Evolutionary conservation across 2,113 vertebrate species (phyloP), one percentile per base, ranked within the genome.

Genomic region (Sebastes schlegelii): DNA sequence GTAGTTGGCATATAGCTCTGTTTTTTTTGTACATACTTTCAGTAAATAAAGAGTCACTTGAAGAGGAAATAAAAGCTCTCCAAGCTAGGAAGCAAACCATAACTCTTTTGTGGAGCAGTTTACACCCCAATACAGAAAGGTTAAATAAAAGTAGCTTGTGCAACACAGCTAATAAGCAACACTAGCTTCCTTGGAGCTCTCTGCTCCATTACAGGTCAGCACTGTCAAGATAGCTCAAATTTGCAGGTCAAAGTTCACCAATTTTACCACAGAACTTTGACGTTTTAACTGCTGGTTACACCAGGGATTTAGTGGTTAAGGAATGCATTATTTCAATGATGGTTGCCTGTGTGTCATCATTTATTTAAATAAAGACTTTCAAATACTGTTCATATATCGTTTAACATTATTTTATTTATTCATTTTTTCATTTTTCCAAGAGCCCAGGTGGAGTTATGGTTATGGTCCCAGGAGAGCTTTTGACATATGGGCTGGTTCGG

Each of bases 401-500:
- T 54, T 16, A 34, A 4, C 45, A 0, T 1, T 8, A 4, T 21
- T 17, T 21, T 65, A 14, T 0, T 4, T 12, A 60, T 26, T 57
- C 21, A 13, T n/a, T 54, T 12, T 26, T 55, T 3, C 2, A 7
- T 60, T 46, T 34, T 70, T 65, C n/a, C 6, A 4, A 46, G 13
- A 11, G 69, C 43, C 49, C 9, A 64, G 61, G 51, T 78, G 66
- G 43, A 63, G 19, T 17, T 43, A 10, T 1, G 1, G 34, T 42
- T 3, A 72, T 11, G 6, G 42, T 85, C 80, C 64, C 65, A 46
- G 74, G 70, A 71, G 77, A 82, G 60, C 51, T 55, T 62, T 42
- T 69, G 89, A 79, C 91, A 92, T 92, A 93, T 89, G 91, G 91
- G 57, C 66, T 63, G 54, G 63, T 80, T 76, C 77, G 77, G 66